These are phyloP conservation scores for Synergus laeviventris DNA, from an alignment of 2,888 invertebrate genomes.

Conservation along the genomic window DNA sequence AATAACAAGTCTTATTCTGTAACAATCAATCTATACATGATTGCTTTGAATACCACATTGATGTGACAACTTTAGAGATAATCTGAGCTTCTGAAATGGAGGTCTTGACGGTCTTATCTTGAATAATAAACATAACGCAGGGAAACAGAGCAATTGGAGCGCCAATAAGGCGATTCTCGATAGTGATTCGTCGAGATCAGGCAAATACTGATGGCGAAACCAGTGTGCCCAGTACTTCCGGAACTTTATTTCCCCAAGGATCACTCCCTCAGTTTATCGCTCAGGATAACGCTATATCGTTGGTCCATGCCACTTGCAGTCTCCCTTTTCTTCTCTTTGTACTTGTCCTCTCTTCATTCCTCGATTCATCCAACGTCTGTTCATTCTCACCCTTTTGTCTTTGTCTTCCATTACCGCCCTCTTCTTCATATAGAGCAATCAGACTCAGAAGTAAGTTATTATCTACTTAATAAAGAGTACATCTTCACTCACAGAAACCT, in stretches of 20 bases:
- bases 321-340: conserved; percentile 34
- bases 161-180: conserved; percentile 48
- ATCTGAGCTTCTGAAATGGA: conserved; percentile 18
- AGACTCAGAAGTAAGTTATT: neutral
- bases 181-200: conserved; percentile 43
- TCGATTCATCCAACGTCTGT: conserved; percentile 23
- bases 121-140: conserved; percentile 23
- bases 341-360: conserved; percentile 41
- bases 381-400: conserved; percentile 18
- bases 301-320: conserved; percentile 45
- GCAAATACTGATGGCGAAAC: conserved; percentile 16
- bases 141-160: conserved; percentile 30
- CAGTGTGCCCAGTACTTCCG: conserved; percentile 42
- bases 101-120: conserved; percentile 18
- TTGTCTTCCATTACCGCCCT: conserved; percentile 18
- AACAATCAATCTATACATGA: neutral
- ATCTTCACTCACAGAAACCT: neutral
- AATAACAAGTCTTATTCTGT: neutral
- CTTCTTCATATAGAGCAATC: neutral
- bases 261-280: conserved; percentile 50
- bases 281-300: conserved; percentile 45
- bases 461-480: neutral
- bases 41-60: neutral
- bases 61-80: conserved; percentile 24
- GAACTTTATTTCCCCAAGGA: conserved; percentile 55